Evolutionary conservation across 2,888 invertebrate genomes (phyloP), one percentile per base, ranked within the genome.

Genomic region (Sipha maydis): DNA sequence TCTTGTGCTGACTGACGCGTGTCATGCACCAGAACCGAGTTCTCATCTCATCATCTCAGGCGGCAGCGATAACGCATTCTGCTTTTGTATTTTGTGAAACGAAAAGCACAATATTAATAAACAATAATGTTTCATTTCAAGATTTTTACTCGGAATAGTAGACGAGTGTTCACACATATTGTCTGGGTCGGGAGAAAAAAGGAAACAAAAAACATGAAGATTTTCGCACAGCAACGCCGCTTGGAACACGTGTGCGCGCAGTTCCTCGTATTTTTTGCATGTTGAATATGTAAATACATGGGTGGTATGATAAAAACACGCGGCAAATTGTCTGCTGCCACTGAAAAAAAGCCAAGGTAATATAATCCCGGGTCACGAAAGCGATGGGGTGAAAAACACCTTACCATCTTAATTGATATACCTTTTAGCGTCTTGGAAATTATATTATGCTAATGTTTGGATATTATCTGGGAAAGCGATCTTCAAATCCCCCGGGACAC

Each of bases 361-460:
- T 71, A 14, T 31, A 28, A 71, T 69, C 69, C n/a, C n/a, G 28
- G 28, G 31, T 71, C 71, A 14, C 71, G n/a, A 67, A 21, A 25
- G 25, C 67, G 31, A 17, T 14, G 71, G 28, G 14, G 28, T 11
- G 9, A 25, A 61, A 61, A 61, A 28, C n/a, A 7, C 8, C 1
- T 17, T 14, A 28, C 31, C 71, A 3, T 48, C 28, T 85, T 77
- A 85, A 85, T 77, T 67, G 76, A 69, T 69, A 77, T 25, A 31
- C 77, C 67, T 85, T 85, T 77, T 48, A 41, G 61, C 28, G 31
- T 85, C 77, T 25, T 17, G 77, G 67, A 67, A 67, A 77, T 14
- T 17, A 48, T 17, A 25, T 21, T 48, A 85, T 77, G 76, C 76
- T 77, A 77, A 77, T 85, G 11, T 77, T 34, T n/a, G 21, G 3